Evolutionary conservation across 2,113 vertebrate genomes (phyloP).

Genomic region (Lagopus leucura): DNA sequence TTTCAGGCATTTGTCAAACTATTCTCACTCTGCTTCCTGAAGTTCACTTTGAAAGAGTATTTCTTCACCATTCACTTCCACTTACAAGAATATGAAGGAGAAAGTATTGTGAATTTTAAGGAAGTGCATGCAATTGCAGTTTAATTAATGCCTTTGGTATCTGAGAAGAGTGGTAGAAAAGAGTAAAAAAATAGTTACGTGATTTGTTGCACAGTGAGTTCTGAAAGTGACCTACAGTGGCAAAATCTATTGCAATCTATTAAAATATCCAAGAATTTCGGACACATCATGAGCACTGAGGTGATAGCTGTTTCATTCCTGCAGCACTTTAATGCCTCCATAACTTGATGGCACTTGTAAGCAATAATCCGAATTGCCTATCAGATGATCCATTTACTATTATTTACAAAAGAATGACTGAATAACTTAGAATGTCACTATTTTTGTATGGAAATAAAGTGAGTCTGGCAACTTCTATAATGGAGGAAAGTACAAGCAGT

Average conservation of each 20-base stretch:
- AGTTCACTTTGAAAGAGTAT: neutral
- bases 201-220: conserved; percentile 46
- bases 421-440: conserved; percentile 42
- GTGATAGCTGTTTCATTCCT: conserved; percentile 44
- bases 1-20: neutral
- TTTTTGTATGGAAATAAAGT: conserved; percentile 45
- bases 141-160: conserved; percentile 19
- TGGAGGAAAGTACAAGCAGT: neutral
- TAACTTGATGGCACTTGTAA: conserved; percentile 66
- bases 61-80: neutral
- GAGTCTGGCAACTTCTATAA: conserved; percentile 22
- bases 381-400: conserved; percentile 39
- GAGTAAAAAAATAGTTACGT: conserved; percentile 34
- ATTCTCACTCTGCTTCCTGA: neutral
- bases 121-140: neutral
- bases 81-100: neutral
- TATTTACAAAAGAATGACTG: conserved; percentile 55
- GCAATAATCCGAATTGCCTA: conserved; percentile 62
- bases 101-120: neutral
- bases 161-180: neutral
- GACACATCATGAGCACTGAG: conserved; percentile 26
- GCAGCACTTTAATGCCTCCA: conserved; percentile 37
- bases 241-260: conserved; percentile 46
- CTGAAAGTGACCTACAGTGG: conserved; percentile 70
- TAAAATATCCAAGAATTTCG: conserved; percentile 53